Conservation (phyloP, 2,113 vertebrate species). For the Oriolus oriolus region DNA sequence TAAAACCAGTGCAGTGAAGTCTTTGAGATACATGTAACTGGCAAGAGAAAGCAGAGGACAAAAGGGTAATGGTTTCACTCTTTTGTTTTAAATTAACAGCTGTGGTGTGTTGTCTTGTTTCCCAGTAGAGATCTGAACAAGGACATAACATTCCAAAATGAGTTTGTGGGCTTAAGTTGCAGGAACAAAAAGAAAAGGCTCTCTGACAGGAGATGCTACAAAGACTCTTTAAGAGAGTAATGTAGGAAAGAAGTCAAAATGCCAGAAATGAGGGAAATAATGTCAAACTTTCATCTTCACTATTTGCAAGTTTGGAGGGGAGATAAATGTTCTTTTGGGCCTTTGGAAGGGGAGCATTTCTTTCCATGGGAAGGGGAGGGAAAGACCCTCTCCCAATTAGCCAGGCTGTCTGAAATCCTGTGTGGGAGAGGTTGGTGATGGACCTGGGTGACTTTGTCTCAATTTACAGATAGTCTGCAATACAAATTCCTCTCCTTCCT, state of each 20-base stretch:
- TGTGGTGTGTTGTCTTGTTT: background rate
- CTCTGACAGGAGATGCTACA: background rate
- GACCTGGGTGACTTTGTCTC: background rate
- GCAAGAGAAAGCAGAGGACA: constrained; percentile 27
- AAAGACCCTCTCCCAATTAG: background rate
- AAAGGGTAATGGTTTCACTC: background rate
- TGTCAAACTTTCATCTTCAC: background rate
- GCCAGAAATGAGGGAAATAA: background rate
- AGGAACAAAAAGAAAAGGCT: background rate
- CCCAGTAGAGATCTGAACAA: background rate
- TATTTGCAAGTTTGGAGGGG: background rate
- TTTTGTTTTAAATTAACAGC: constrained; percentile 37
- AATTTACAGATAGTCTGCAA: background rate
- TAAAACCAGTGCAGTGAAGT: constrained; percentile 34
- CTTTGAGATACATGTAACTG: constrained; percentile 11
- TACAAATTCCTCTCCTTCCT: constrained; percentile 19
- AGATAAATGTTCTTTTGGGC: background rate
- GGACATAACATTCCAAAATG: background rate
- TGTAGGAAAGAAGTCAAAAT: background rate
- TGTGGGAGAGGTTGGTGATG: background rate
- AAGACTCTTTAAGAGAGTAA: background rate
- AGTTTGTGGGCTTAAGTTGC: background rate
- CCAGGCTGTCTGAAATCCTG: background rate
- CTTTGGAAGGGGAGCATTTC: background rate
- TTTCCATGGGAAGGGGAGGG: background rate